phyloP scores from a whole-genome alignment of 2,113 vertebrate genomes.

The Pterocles gutturalis region DNA sequence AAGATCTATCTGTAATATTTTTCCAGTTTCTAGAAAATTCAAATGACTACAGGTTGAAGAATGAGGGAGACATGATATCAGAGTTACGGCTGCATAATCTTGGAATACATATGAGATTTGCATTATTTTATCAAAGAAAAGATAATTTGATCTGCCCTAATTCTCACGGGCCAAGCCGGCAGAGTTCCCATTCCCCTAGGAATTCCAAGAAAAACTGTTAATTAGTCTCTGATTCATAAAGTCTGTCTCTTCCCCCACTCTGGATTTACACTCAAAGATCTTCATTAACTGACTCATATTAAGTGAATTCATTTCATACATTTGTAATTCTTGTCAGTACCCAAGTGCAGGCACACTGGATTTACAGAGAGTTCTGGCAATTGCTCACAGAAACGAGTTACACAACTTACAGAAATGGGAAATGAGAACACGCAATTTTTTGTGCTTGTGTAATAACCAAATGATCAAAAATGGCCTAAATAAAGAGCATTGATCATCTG shows the following conservation, averaged over 20 bases:
- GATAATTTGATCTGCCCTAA: not conserved
- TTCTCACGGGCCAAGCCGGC: not conserved
- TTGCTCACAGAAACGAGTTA: not conserved
- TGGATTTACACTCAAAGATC: not conserved
- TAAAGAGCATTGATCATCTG: not conserved
- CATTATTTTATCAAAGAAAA: not conserved
- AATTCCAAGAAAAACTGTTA: slow-evolving; percentile 1
- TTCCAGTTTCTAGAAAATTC: not conserved
- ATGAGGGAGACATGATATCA: not conserved
- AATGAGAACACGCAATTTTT: not conserved
- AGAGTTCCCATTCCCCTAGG: not conserved
- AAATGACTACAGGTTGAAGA: not conserved
- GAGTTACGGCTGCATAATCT: not conserved
- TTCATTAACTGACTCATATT: not conserved
- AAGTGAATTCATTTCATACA: not conserved
- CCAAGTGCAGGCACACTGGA: not conserved
- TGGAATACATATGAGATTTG: not conserved
- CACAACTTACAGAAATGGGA: not conserved
- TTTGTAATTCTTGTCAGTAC: not conserved
- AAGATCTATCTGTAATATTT: not conserved
- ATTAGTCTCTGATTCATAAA: not conserved
- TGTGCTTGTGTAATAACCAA: slow-evolving; percentile 8
- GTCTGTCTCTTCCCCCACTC: not conserved
- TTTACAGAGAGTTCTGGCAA: not conserved
- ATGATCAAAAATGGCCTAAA: slow-evolving; percentile 23